These are phyloP conservation scores for Empidonax traillii DNA, from an alignment of 2,113 vertebrate genomes.

Conservation along the genomic window DNA sequence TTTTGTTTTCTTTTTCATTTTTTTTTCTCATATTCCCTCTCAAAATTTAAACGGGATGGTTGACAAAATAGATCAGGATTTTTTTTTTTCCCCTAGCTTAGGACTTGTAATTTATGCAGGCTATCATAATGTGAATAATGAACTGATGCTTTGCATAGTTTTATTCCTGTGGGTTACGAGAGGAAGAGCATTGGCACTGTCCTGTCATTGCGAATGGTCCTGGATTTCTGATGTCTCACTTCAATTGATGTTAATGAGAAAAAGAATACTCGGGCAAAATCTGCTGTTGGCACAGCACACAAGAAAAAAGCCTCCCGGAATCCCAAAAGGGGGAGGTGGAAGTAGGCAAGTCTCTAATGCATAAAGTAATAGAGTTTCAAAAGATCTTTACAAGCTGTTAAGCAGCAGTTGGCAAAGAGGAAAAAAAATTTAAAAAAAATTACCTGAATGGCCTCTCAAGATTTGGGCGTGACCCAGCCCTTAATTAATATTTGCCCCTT, in stretches of 20 bases:
- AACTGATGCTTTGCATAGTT: slow-evolving; percentile 46
- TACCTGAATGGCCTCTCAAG: slow-evolving; percentile 7
- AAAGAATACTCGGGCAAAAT: slow-evolving; percentile 49
- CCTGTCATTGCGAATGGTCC: slow-evolving; percentile 62
- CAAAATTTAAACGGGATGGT: not conserved
- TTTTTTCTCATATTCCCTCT: not conserved
- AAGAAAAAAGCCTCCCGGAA: slow-evolving; percentile 43
- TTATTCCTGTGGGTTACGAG: slow-evolving; percentile 59
- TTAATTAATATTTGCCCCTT: not conserved
- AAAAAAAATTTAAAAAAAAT: not conserved
- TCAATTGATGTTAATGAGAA: slow-evolving; percentile 61
- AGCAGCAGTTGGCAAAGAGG: slow-evolving; percentile 8
- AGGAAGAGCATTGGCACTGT: slow-evolving; percentile 49
- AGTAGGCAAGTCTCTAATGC: slow-evolving; percentile 41
- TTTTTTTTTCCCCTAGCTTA: not conserved
- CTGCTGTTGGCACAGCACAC: slow-evolving; percentile 55
- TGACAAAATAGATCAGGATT: not conserved
- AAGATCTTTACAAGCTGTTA: slow-evolving; percentile 54
- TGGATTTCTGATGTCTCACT: slow-evolving; percentile 64
- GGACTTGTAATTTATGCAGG: slow-evolving; percentile 38
- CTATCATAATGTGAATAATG: slow-evolving; percentile 56
- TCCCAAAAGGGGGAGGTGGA: slow-evolving; percentile 43
- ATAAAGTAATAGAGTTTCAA: slow-evolving; percentile 52
- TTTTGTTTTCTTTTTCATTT: not conserved
- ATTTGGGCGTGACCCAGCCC: not conserved